Base-by-base conservation (phyloP, 2,888 invertebrate species). In the Sphaerophoria taeniata region DNA sequence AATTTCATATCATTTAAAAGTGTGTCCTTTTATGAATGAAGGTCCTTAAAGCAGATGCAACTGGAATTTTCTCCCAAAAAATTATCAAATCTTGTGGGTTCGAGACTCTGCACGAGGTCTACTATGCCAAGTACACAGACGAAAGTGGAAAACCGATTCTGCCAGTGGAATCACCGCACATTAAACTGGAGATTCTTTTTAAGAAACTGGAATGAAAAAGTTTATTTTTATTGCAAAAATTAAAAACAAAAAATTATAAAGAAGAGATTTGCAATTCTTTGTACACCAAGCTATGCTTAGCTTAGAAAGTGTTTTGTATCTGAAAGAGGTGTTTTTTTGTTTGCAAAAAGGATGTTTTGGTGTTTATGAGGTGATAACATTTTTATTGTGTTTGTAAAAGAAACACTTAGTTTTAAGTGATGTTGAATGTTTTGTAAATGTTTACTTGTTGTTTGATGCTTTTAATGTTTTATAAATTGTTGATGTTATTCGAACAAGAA, bases 21-120 rank as follows among this genome's bases (percentile, higher is more conserved):
- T 24, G 24, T 24, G 24, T 24, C 1, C 6, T 2, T 16, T 4
- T 2, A 60, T 53, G 31, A 24, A 5, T n/a, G n/a, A 61, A 96
- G 95, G 89, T 97, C 33, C 94, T 97, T 88, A 97, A 96, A 92
- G 95, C 95, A 16, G 97, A 97, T 90, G 96, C 97, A 0, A 97
- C 97, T 0, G 96, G 97, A 24, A 93, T 95, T 2, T 97, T 94
- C 89, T 97, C 97, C 0, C 96, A 97, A 89, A 95, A 95, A 88
- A 95, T 96, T 73, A 94, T 95, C 82, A 93, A 93, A 88, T 94
- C 94, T 36, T 93, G 95, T 56, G 96, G 95, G 0, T 94, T 96
- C 89, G 92, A 93, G 63, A 93, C 94, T 0, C 93, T 95, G 43
- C 93, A 94, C 65, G 94, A 95, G 87, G 94, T 96, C 16, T 93